Percentiles rank a stretch among this genome's conserved stretches.
Conservation (phyloP, 1,140 invertebrate genomes). For the Drosophila sechellia region DNA sequence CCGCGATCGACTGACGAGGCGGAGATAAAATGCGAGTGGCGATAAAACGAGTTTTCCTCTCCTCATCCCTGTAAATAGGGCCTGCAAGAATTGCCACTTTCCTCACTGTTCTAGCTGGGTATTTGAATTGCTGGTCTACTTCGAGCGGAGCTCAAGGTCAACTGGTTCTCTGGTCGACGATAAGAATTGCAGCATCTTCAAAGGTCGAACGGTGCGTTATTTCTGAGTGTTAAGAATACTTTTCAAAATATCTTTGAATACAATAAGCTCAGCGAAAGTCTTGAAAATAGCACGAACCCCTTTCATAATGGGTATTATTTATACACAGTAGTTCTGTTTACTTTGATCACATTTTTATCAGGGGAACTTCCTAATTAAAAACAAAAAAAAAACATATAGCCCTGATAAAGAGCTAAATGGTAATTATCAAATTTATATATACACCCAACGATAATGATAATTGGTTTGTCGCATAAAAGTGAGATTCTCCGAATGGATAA, state of each 20-base stretch:
- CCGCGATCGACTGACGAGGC: conserved; percentile 42
- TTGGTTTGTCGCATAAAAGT: too few species aligned
- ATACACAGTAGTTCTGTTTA: neutral
- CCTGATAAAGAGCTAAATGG: conserved; percentile 1
- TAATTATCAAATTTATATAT: neutral
- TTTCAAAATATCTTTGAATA: neutral
- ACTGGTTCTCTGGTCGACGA: neutral
- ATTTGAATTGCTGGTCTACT: neutral
- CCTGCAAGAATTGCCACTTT: conserved; percentile 20
- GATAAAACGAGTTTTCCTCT: conserved; percentile 33
- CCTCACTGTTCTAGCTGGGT: too few species aligned
- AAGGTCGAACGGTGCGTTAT: neutral
- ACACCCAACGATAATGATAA: neutral
- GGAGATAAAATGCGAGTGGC: neutral
- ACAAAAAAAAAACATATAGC: neutral
- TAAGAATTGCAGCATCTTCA: conserved; percentile 10
- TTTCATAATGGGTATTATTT: neutral
- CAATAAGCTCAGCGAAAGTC: neutral
- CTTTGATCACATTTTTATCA: neutral
- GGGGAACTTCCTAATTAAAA: neutral
- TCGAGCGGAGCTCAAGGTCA: conserved; percentile 5
- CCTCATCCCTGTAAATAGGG: conserved; percentile 24
- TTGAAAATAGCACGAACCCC: neutral
- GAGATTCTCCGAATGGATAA: neutral
- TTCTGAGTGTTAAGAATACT: neutral